These are phyloP conservation scores for Idaea dimidiata DNA, from an alignment of 2,888 invertebrate genomes.

Conservation along the genomic window DNA sequence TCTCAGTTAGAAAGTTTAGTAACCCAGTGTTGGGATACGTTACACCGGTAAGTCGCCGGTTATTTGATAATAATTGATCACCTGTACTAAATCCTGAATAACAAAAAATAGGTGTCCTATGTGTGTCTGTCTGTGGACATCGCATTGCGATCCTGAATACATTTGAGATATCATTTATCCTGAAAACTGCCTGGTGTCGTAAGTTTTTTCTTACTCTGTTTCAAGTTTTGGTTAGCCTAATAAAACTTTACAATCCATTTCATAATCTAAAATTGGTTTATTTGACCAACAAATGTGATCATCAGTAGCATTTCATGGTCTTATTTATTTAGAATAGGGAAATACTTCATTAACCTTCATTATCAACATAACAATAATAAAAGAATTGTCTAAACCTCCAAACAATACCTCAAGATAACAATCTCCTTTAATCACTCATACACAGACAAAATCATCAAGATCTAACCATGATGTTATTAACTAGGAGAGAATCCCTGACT, in stretches of 20 bases:
- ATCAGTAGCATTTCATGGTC: not conserved
- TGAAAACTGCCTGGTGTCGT: not conserved
- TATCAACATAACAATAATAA: not conserved
- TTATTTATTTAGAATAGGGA: not conserved
- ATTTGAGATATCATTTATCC: no score
- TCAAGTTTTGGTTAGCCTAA: no score
- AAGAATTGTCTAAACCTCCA: not conserved
- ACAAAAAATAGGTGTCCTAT: not conserved
- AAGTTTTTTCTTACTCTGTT: not conserved
- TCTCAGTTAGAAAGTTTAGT: conserved; percentile 83
- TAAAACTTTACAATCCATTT: no score
- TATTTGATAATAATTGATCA: no score
- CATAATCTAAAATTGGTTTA: no score
- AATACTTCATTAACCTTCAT: conserved; percentile 7
- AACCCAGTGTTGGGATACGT: conserved; percentile 93
- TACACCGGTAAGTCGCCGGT: conserved; percentile 84
- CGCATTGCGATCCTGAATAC: no score
- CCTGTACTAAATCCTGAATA: not conserved
- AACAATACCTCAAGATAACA: not conserved
- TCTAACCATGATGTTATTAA: no score
- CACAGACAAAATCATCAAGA: no score
- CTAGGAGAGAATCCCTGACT: no score
- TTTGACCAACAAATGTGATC: no score
- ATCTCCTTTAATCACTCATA: not conserved
- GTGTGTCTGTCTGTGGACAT: no score